A percentile compares a stretch with the other conserved stretches of the same genome.
Conservation (phyloP, 2,888 invertebrate genomes). For the Epirrita christyi region DNA sequence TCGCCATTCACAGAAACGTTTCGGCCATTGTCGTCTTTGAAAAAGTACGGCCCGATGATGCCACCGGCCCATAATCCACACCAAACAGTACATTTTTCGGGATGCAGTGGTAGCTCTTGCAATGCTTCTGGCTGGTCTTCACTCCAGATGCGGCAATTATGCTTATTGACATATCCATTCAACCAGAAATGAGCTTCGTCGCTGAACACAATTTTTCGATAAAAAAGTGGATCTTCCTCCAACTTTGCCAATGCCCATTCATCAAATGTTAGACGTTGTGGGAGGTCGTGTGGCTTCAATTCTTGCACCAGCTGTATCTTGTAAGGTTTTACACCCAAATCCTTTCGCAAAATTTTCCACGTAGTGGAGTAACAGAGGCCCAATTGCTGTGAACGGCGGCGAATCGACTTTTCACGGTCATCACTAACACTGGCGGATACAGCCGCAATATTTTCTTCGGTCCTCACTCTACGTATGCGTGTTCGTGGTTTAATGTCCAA, state of each 20-base stretch:
- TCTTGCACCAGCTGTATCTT: conserved; percentile 4
- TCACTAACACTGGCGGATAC: conserved; percentile 11
- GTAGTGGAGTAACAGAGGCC: conserved; percentile 14
- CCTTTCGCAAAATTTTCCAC: conserved; percentile 15
- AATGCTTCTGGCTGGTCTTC: conserved; percentile 21
- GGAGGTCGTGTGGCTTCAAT: background rate
- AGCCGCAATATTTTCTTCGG: conserved; percentile 15
- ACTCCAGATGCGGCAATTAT: conserved; percentile 22
- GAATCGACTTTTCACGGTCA: conserved; percentile 12
- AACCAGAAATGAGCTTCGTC: conserved; percentile 21
- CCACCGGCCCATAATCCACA: background rate
- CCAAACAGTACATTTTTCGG: conserved; percentile 26
- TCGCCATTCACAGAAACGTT: conserved; percentile 26
- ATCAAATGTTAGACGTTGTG: background rate
- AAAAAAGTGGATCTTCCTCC: background rate
- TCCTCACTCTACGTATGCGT: conserved; percentile 8
- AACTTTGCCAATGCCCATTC: background rate
- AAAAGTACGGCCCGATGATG: conserved; percentile 12
- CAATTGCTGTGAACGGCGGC: conserved; percentile 17
- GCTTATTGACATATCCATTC: conserved; percentile 25
- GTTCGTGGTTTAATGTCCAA: background rate
- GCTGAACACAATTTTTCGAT: conserved; percentile 6
- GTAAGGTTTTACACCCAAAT: conserved; percentile 9
- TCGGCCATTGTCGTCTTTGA: conserved; percentile 15
- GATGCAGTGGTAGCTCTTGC: conserved; percentile 21